Percentiles rank a stretch among this genome's conserved stretches.
These are phyloP conservation scores for Sprattus sprattus DNA, from an alignment of 2,113 vertebrate genomes.

Conservation along the genomic window DNA sequence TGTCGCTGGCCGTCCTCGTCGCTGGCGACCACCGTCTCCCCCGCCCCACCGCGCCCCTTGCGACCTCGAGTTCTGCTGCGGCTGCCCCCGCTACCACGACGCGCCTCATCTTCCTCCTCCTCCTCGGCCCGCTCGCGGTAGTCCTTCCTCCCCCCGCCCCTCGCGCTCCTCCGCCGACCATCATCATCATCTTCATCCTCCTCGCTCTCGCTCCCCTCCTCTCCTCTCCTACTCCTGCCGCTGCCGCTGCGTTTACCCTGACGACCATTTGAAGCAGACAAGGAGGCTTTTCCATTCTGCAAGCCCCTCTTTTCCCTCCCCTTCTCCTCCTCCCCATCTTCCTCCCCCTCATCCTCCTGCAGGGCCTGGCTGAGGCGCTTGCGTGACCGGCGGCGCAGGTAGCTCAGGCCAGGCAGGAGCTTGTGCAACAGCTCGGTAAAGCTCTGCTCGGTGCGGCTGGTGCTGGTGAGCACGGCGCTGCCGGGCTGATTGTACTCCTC, in stretches of 20 bases:
- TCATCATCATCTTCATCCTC: constrained; percentile 57
- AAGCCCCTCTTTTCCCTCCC: constrained; percentile 64
- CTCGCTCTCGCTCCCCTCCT: constrained; percentile 56
- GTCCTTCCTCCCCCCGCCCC: constrained; percentile 57
- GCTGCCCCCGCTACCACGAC: constrained; percentile 66
- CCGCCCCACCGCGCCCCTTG: constrained; percentile 32
- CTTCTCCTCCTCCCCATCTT: constrained; percentile 35
- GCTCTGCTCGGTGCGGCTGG: constrained; percentile 88
- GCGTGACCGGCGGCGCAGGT: constrained; percentile 82
- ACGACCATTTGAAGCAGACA: background rate
- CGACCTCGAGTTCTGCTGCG: constrained; percentile 59
- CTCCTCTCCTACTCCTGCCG: constrained; percentile 19
- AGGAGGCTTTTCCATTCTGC: constrained; percentile 40
- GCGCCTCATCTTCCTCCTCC: constrained; percentile 49
- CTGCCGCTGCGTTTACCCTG: background rate
- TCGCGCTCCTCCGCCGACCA: constrained; percentile 52
- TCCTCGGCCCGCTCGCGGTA: constrained; percentile 61
- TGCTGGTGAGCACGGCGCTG: constrained; percentile 85
- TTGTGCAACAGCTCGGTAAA: constrained; percentile 87
- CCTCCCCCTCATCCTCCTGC: constrained; percentile 13
- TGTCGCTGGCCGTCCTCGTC: constrained; percentile 68
- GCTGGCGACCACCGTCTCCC: constrained; percentile 30
- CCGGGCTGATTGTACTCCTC: constrained; percentile 90
- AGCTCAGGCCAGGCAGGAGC: constrained; percentile 84
- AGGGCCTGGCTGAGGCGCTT: constrained; percentile 64